Evolutionary conservation across 1,140 invertebrate genomes (phyloP), one percentile per base, ranked within the genome.

Genomic region (Bombus sylvicola): DNA sequence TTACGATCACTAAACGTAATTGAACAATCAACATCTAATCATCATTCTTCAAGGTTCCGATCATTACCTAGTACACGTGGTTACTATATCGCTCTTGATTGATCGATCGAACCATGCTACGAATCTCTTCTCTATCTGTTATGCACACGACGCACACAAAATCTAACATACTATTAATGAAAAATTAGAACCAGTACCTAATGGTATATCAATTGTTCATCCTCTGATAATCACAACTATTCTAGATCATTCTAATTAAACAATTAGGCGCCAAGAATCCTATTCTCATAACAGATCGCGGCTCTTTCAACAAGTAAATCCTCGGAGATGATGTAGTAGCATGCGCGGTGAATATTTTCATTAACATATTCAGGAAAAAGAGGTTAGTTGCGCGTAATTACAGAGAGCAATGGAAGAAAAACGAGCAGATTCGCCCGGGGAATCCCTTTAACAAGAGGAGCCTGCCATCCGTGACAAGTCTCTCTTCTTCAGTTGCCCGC

Each of bases 381-480:
- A 84, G 62, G 75, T 72, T 89, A 81, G 82, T 73, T 68, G 78
- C 53, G 59, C 68, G 66, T 81, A 89, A 89, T 89, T 89, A 87
- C 79, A 87, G 71, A 73, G 81, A 81, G 88, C 87, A 78, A 89
- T 89, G 88, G 85, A 81, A 89, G 88, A 89, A 89, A 89, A 89
- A 89, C 85, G 85, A 89, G 77, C 84, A 73, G 88, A 89, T 76
- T 89, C 80, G 88, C 75, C 84, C 76, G 76, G 84, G 31, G 80
- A 81, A 89, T 86, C 72, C 76, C 77, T 88, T 89, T 89, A 89
- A 89, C 80, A 77, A 89, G 84, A 87, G 81, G 69, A 81, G 22
- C 62, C 87, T 87, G 68, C 87, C 80, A 87, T 89, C 88, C 88
- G 88, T 89, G 76, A 64, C 73, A 80, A 28, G 47, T 66, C 82